Conservation (phyloP, 2,113 vertebrate genomes). For the Agapornis roseicollis region DNA sequence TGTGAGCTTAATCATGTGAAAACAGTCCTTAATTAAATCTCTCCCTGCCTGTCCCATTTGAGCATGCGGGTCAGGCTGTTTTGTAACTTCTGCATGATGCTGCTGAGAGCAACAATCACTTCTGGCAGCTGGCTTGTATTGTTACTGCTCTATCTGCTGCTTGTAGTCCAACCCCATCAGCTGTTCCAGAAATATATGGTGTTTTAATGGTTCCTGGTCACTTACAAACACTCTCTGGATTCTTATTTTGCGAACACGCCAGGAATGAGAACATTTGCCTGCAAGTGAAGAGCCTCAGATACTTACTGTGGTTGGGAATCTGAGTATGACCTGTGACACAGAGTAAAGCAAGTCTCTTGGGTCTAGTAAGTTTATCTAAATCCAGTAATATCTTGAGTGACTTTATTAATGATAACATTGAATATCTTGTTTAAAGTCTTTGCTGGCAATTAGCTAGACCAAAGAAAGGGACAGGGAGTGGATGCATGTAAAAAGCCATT, state of each 20-base stretch:
- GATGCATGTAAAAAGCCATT: background rate
- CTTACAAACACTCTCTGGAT: background rate
- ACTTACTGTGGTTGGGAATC: background rate
- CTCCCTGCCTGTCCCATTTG: background rate
- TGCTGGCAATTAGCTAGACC: conserved; percentile 3
- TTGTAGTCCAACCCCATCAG: background rate
- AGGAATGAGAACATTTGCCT: background rate
- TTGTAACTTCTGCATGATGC: background rate
- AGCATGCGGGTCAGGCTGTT: background rate
- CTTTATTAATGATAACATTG: conserved; percentile 11
- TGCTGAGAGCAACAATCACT: background rate
- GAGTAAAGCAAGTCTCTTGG: conserved; percentile 25
- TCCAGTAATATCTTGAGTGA: conserved; percentile 1
- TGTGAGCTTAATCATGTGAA: background rate
- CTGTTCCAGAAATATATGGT: conserved; percentile 20
- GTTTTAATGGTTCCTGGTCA: conserved; percentile 23
- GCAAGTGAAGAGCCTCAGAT: background rate
- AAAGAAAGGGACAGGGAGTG: background rate
- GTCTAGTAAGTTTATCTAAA: conserved; percentile 24
- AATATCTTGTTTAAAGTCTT: conserved; percentile 25
- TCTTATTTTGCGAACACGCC: conserved; percentile 16
- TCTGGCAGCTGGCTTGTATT: conserved; percentile 4
- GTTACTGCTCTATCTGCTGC: background rate
- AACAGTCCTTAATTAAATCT: background rate
- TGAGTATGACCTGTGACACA: conserved; percentile 22